phyloP scores from a whole-genome alignment of 2,113 vertebrate species.

The Hyla sarda region DNA sequence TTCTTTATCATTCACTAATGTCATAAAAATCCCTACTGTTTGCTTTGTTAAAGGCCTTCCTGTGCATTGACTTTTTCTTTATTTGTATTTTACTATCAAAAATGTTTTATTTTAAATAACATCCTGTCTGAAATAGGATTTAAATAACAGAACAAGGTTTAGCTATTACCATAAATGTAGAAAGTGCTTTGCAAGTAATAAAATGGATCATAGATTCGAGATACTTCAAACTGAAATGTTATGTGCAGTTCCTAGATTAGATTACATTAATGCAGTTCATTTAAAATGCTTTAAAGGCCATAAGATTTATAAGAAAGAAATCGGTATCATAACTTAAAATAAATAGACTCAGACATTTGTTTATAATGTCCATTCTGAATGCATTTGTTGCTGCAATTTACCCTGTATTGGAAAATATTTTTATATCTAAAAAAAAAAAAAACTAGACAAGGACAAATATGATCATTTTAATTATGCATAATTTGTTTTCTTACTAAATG shows the following conservation, averaged over 20 bases:
- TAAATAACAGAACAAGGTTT: slow-evolving; percentile 82
- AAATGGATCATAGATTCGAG: slow-evolving; percentile 84
- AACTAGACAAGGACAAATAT: slow-evolving; percentile 79
- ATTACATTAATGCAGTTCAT: slow-evolving; percentile 84
- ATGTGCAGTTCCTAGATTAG: slow-evolving; percentile 83
- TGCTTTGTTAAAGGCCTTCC: slow-evolving; percentile 83
- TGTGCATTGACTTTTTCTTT: slow-evolving; percentile 78
- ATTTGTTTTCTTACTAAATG: slow-evolving; percentile 74
- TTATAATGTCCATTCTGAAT: slow-evolving; percentile 82
- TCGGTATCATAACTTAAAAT: slow-evolving; percentile 84
- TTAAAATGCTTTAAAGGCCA: slow-evolving; percentile 85
- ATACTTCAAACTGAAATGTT: slow-evolving; percentile 88
- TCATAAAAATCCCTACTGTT: slow-evolving; percentile 81
- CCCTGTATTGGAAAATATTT: slow-evolving; percentile 75
- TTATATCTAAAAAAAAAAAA: slow-evolving; percentile 79
- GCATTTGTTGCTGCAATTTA: slow-evolving; percentile 81
- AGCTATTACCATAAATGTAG: slow-evolving; percentile 81
- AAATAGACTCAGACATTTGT: slow-evolving; percentile 86
- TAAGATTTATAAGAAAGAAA: slow-evolving; percentile 80
- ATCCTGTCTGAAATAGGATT: slow-evolving; percentile 78
- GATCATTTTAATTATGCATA: slow-evolving; percentile 80
- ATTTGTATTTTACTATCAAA: slow-evolving; percentile 80
- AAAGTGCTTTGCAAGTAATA: slow-evolving; percentile 83
- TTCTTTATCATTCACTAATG: slow-evolving; percentile 84
- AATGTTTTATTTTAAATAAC: slow-evolving; percentile 76